Evolutionary conservation across 1,140 invertebrate genomes (phyloP).

Genomic region (Thaumetopoea pityocampa): DNA sequence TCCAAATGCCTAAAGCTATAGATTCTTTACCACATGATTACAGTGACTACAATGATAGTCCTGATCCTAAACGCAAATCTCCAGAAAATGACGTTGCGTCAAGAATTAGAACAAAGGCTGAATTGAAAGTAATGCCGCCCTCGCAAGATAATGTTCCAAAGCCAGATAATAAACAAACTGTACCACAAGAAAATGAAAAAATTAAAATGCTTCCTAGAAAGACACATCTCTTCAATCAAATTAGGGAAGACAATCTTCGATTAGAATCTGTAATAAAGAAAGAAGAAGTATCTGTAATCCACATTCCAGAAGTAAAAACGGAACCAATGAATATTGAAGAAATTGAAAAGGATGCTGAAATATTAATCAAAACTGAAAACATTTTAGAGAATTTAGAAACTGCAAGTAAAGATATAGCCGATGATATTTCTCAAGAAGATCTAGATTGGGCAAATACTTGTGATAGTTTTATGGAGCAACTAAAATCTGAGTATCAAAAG

Average conservation of each 20-base stretch:
- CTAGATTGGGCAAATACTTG: constrained; percentile 80
- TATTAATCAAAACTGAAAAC: constrained; percentile 61
- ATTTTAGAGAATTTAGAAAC: constrained; percentile 36
- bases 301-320: constrained; percentile 53
- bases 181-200: constrained; percentile 31
- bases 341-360: constrained; percentile 62
- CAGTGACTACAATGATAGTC: constrained; percentile 47
- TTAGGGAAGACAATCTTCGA: constrained; percentile 63
- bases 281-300: constrained; percentile 34
- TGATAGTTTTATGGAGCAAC: constrained; percentile 83
- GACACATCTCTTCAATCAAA: constrained; percentile 69
- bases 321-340: constrained; percentile 70
- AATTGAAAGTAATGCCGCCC: constrained; percentile 81
- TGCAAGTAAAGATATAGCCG: constrained; percentile 15
- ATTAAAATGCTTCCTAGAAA: constrained; percentile 57
- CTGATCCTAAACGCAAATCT: constrained; percentile 47
- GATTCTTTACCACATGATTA: constrained; percentile 61
- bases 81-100: constrained; percentile 77
- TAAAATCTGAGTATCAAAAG: constrained; percentile 77
- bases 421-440: constrained; percentile 45
- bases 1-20: constrained; percentile 82
- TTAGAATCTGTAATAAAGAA: constrained; percentile 64
- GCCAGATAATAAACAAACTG: constrained; percentile 29
- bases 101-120: constrained; percentile 88
- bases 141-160: constrained; percentile 46